Base-by-base conservation (phyloP, 2,888 invertebrate species). In the Lissonota sp. region DNA sequence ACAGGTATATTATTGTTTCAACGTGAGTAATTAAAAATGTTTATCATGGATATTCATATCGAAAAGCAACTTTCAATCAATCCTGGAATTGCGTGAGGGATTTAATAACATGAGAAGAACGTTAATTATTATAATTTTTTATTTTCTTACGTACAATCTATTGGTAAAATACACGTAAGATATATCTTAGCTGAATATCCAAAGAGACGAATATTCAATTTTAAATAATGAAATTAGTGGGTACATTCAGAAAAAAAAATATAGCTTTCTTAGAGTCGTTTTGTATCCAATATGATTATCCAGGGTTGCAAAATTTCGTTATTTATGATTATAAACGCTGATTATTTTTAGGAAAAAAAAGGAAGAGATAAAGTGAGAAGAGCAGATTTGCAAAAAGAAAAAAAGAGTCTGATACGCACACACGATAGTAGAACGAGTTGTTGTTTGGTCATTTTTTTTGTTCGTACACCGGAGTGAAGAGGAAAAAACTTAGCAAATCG, bases 331-430 rank as follows among this genome's bases (percentile, higher is more conserved):
- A 26, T 26, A 26, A 26, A 26, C n/a, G n/a, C n/a, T n/a, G n/a
- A n/a, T n/a, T n/a, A 26, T 26, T 26, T 3, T 26, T 3, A 26
- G n/a, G n/a, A 26, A 37, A 40, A 16, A 12, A 40, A 67, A 55
- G 37, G 49, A 8, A 62, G 10, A 53, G 26, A 74, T 51, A 16
- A 53, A 70, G 44, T 14, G 12, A 60, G 6, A 62, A 49, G 64
- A 51, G 12, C 1, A 26, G 26, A 26, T 26, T 26, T 26, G 26
- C 26, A 26, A 62, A 44, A 12, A 37, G 8, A n/a, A 26, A 39
- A 40, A 16, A 46, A 70, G 51, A 66, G 40, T 74, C 66, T 74
- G 74, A 74, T 58, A 74, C 74, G 74, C 74, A 75, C 74, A 73
- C 72, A 75, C 51, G 14, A 42, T 66, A 58, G 16, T 60, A 46